Evolutionary conservation across 2,797 vertebrate species (phyloP).

Genomic region (Esox masquinongy): DNA sequence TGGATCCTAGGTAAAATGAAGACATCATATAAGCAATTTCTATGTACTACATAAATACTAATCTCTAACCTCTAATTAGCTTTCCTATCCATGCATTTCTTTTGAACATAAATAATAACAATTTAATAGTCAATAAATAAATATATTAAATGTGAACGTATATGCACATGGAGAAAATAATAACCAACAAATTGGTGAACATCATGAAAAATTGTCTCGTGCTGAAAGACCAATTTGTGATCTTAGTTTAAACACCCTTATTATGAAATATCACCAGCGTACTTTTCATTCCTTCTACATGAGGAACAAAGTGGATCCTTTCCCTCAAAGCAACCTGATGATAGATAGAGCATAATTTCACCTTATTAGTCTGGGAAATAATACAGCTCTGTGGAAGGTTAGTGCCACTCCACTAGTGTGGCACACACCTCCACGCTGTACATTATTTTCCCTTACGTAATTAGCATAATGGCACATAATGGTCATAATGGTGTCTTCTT

Average conservation of each 20-base stretch:
- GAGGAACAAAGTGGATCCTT: constrained; percentile 2
- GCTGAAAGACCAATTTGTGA: background rate
- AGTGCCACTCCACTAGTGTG: too few species aligned
- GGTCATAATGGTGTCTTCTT: constrained; percentile 53
- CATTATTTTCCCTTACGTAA: constrained; percentile 52
- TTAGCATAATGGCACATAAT: constrained; percentile 68
- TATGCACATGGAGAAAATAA: background rate
- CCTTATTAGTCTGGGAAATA: constrained; percentile 51
- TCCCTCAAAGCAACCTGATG: constrained; percentile 32
- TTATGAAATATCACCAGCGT: background rate
- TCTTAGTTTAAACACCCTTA: background rate
- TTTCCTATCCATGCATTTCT: background rate
- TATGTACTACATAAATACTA: background rate
- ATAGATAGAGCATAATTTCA: constrained; percentile 39
- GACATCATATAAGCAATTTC: background rate
- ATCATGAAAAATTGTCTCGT: background rate
- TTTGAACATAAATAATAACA: background rate
- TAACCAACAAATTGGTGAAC: background rate
- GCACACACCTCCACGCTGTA: too few species aligned
- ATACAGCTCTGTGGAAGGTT: constrained; percentile 7
- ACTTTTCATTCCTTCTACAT: constrained; percentile 12
- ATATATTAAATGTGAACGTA: background rate
- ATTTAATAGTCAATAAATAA: background rate
- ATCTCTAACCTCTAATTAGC: background rate
- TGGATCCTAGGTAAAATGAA: background rate